Base-by-base conservation (phyloP, 2,797 vertebrate genomes). In the Falco naumanni region DNA sequence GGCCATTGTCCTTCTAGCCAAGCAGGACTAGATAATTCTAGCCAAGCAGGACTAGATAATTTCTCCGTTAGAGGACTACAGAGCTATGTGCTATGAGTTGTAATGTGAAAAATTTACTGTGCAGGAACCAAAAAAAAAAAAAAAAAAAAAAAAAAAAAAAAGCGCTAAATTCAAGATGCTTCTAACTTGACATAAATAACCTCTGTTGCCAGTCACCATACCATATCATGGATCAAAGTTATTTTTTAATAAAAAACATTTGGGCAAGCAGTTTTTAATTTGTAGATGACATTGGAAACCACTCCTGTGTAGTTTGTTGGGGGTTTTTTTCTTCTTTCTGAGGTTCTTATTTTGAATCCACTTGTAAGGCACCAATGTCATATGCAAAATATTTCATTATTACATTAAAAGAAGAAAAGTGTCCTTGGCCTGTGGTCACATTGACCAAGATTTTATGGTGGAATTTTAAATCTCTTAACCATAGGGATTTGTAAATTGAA, bases 401-500 rank as follows among this genome's bases (percentile, higher is more conserved):
- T 89, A 37, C 39, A 74, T 64, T 91, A 90, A 87, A 68, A 26
- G 63, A 77, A 78, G n/a, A 83, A 82, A 85, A 96, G 37, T 86
- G 43, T 8, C 66, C 78, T 94, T 87, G 93, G 53, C 53, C 83
- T 88, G 19, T 75, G 64, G 61, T 96, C 68, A 77, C 45, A 31
- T 43, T 89, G 70, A 80, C 78, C 84, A 94, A 79, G 81, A 94
- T 90, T 95, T 96, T 89, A 78, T 88, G 48, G 78, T 93, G 51
- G 78, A 93, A 92, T 96, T 96, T 90, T 79, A 93, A 96, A 84
- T 91, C 75, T 29, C 34, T 45, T 89, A 93, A 82, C 51, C 37
- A 57, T 8, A 68, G 25, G 60, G 76, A 88, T 96, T 93, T 85
- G 31, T 89, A 89, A 89, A 94, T 92, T 94, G 91, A 95, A 96